Evolutionary conservation across 2,113 vertebrate species (phyloP).

Genomic region (Scopus umbretta): DNA sequence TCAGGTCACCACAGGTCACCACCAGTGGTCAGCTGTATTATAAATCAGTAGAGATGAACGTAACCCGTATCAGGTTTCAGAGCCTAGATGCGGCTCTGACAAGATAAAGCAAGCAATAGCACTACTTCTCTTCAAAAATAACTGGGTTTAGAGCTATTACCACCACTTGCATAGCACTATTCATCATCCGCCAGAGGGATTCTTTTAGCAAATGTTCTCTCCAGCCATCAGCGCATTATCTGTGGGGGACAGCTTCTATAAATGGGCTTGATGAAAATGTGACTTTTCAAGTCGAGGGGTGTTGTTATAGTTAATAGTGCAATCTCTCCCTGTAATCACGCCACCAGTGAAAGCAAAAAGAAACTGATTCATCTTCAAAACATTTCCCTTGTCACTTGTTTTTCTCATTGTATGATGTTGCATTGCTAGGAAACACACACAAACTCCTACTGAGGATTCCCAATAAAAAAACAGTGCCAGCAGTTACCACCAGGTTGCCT

Average conservation of each 20-base stretch:
- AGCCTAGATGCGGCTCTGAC: background rate
- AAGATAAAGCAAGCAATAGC: background rate
- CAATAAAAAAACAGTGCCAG: conserved; percentile 7
- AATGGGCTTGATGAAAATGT: conserved; percentile 18
- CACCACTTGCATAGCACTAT: background rate
- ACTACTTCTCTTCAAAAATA: background rate
- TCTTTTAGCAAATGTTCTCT: conserved; percentile 28
- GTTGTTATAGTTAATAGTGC: background rate
- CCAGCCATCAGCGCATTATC: conserved; percentile 14
- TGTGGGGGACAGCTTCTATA: conserved; percentile 26
- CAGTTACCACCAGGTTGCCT: conserved; percentile 19
- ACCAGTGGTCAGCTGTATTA: background rate
- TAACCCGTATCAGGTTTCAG: background rate
- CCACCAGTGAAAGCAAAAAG: background rate
- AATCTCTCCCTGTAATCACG: background rate
- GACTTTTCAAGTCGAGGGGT: background rate
- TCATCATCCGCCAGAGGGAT: conserved; percentile 1
- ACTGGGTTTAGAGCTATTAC: background rate
- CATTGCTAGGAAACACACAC: conserved; percentile 28
- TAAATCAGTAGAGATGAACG: background rate
- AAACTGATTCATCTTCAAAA: conserved; percentile 23
- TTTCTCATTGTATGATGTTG: conserved; percentile 15
- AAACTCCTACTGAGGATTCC: conserved; percentile 34
- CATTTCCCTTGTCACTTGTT: conserved; percentile 26
- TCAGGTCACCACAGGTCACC: background rate